These are phyloP conservation scores for Leptodactylus fuscus DNA, from an alignment of 2,113 vertebrate genomes.

Conservation along the genomic window DNA sequence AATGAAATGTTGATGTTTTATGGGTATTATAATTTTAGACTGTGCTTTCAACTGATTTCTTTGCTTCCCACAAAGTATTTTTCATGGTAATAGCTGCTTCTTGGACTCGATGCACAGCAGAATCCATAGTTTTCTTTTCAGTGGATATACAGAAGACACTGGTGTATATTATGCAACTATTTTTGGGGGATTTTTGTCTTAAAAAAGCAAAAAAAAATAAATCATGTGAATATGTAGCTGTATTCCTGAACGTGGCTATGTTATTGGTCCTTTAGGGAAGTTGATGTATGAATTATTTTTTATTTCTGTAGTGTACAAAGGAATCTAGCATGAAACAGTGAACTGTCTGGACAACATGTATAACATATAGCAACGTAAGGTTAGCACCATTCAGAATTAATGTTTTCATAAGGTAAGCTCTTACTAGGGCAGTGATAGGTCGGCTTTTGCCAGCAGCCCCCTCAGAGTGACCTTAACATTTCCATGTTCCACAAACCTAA, in stretches of 20 bases:
- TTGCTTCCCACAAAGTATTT: conserved; percentile 45
- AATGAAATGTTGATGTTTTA: background rate
- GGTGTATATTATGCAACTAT: conserved; percentile 34
- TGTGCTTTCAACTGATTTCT: conserved; percentile 34
- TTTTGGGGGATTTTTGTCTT: background rate
- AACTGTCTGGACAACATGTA: background rate
- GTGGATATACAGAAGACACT: conserved; percentile 18
- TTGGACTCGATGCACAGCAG: conserved; percentile 14
- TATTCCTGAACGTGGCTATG: background rate
- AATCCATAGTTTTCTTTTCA: conserved; percentile 14
- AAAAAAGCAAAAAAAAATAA: too few relatives aligned
- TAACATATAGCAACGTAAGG: background rate
- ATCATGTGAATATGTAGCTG: background rate
- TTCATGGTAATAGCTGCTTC: conserved; percentile 38
- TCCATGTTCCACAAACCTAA: background rate
- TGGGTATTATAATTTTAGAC: background rate
- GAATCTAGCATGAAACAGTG: background rate
- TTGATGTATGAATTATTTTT: conserved; percentile 9
- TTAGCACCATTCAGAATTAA: background rate
- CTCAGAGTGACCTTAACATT: background rate
- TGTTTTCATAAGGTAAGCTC: background rate
- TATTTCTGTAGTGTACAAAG: background rate
- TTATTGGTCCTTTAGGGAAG: background rate
- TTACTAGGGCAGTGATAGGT: background rate
- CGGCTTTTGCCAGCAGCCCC: background rate